These are phyloP conservation scores for Drosophila serrata DNA, from an alignment of 1,140 invertebrate genomes.

Conservation along the genomic window DNA sequence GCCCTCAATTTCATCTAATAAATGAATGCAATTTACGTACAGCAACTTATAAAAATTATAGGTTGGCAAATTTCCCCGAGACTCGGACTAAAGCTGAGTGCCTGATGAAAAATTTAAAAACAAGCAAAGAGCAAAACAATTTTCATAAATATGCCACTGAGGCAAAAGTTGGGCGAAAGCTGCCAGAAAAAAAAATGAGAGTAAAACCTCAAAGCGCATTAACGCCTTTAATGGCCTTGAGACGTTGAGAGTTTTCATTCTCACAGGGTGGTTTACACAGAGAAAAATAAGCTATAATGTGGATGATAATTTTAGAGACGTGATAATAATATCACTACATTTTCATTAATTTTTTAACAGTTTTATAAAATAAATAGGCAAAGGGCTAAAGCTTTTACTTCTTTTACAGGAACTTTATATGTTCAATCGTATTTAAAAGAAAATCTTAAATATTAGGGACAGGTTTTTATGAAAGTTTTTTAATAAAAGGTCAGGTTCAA, in stretches of 20 bases:
- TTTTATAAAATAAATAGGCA: no score
- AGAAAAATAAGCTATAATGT: neutral
- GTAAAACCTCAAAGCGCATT: slow-evolving; percentile 52
- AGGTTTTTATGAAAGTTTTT: no score
- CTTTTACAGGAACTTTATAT: no score
- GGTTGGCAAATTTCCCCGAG: slow-evolving; percentile 29
- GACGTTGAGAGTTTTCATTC: slow-evolving; percentile 41
- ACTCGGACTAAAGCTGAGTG: slow-evolving; percentile 47
- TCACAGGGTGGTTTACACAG: slow-evolving; percentile 13
- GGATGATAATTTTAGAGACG: neutral
- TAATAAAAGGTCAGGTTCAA: no score
- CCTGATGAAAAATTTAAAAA: slow-evolving; percentile 72
- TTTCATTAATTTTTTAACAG: no score
- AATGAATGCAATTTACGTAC: slow-evolving; percentile 61
- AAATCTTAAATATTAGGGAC: no score
- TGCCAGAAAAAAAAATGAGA: slow-evolving; percentile 18
- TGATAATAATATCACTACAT: accelerated
- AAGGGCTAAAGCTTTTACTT: no score
- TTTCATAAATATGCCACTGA: slow-evolving; percentile 73
- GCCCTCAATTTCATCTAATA: slow-evolving; percentile 39
- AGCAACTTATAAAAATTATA: slow-evolving; percentile 53
- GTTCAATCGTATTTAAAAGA: no score
- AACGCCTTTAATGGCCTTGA: slow-evolving; percentile 65
- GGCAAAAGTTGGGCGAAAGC: slow-evolving; percentile 39
- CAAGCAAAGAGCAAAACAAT: slow-evolving; percentile 65